Conservation (phyloP, 2,888 invertebrate genomes). For the Morinoia aosen region DNA sequence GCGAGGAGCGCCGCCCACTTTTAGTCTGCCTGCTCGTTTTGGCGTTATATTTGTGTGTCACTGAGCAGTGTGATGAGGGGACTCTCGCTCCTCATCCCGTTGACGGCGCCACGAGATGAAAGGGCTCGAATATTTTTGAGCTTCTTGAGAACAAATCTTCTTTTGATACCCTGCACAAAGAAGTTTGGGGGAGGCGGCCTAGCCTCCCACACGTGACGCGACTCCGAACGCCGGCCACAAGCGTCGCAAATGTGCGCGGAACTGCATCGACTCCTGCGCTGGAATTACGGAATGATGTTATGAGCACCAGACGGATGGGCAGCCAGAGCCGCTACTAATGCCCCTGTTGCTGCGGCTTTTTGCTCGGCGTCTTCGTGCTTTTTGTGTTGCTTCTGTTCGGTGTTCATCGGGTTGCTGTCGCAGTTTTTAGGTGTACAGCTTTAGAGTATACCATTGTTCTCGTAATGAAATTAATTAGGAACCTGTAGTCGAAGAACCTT, state of each 20-base stretch:
- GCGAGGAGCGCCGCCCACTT: not conserved
- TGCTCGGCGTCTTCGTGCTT: not conserved
- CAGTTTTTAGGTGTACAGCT: not conserved
- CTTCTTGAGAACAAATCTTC: constrained; percentile 48
- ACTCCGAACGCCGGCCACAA: not conserved
- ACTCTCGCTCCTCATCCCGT: constrained; percentile 34
- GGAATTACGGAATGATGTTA: constrained; percentile 25
- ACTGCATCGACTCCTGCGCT: not conserved
- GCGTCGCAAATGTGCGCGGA: not conserved
- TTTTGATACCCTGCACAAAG: constrained; percentile 42
- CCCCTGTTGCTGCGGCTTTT: not conserved
- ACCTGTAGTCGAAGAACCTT: not conserved
- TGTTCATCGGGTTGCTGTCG: not conserved
- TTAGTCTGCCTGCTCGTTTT: not conserved
- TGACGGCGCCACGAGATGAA: constrained; percentile 29
- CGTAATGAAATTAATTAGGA: not conserved
- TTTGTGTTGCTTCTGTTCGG: not conserved
- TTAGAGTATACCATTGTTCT: not conserved
- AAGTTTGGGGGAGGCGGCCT: constrained; percentile 40
- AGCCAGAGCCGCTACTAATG: not conserved
- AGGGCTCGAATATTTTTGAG: constrained; percentile 35
- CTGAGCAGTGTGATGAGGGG: constrained; percentile 22
- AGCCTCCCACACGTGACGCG: constrained; percentile 7
- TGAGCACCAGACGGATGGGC: not conserved
- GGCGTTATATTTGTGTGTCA: constrained; percentile 16